Evolutionary conservation across 2,797 vertebrate genomes (phyloP), one percentile per base, ranked within the genome.

Genomic region (Hybognathus amarus): DNA sequence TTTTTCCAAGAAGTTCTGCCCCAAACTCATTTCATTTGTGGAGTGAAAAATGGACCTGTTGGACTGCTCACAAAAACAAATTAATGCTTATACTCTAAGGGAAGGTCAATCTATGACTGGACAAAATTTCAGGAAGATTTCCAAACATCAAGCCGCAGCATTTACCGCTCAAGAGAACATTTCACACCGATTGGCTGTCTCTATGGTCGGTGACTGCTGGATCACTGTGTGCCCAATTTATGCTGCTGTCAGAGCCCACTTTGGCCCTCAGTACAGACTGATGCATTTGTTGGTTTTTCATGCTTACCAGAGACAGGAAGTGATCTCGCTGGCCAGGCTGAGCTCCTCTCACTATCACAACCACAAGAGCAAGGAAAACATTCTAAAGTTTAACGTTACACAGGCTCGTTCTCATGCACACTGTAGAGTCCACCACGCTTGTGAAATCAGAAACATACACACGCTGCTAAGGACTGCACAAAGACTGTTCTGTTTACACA

Each of bases 241-340:
- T n/a, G 4, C 36, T 76, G 13, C n/a, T 40, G 13, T 66, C 17
- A 50, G 59, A 47, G n/a, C 27, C 27, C 22, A 24, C 45, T 68
- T 68, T 68, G 2, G 54, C 54, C 40, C 79, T 71, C 56, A 36
- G 68, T 30, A 30, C n/a, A 69, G 15, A 27, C 50, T 54, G 15
- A 66, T 71, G 22, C 79, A 67, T 38, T 66, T 73, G 76, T 59
- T 47, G 74, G 80, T 88, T 89, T 30, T 85, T 84, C 67, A 71
- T 66, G 77, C 70, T 89, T 47, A 76, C 40, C 36, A 50, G 17
- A 47, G 56, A 67, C 88, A 90, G 88, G 89, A 90, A 89, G 86
- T 88, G 84, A 77, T 80, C 33, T 74, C 13, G 6, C 40, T 69
- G 85, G 80, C 80, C 80, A 63, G 24, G 68, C 68, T 83, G 66